Conservation (phyloP, 2,797 vertebrate genomes). For the Spinibarbus caldwelli region DNA sequence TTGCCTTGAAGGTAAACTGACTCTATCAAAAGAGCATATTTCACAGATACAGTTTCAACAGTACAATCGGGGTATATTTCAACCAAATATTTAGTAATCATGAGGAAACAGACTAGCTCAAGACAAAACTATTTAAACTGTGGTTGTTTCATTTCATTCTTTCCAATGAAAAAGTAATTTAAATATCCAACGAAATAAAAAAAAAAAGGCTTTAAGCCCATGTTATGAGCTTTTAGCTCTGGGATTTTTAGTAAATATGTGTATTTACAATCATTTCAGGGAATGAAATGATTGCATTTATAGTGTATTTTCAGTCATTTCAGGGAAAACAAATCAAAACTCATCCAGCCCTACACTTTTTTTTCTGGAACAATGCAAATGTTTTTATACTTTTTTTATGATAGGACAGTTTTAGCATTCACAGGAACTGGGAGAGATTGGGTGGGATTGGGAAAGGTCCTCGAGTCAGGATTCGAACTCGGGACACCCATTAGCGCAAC, state of each 20-base stretch:
- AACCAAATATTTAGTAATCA: not conserved
- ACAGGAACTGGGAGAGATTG: not conserved
- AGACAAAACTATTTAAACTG: not conserved
- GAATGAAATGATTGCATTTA: not conserved
- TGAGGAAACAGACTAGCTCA: not conserved
- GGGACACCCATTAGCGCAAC: not conserved
- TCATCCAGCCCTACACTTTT: not conserved
- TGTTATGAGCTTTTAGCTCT: not conserved
- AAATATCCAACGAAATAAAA: not conserved
- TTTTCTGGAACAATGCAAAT: too few species aligned
- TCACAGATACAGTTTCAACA: slow-evolving; percentile 1
- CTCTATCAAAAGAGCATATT: not conserved
- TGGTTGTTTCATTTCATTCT: not conserved
- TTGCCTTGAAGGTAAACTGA: not conserved
- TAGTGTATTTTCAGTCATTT: not conserved
- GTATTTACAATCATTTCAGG: not conserved
- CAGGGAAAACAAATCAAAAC: not conserved
- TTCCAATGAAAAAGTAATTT: not conserved
- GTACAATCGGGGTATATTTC: not conserved
- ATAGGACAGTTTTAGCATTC: not conserved
- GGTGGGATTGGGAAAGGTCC: not conserved
- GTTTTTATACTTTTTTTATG: not conserved
- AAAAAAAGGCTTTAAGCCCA: too few species aligned
- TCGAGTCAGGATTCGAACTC: not conserved
- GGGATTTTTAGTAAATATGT: not conserved